Evolutionary conservation across 2,888 invertebrate species (phyloP), one percentile per base, ranked within the genome.

Genomic region (Syritta pipiens): DNA sequence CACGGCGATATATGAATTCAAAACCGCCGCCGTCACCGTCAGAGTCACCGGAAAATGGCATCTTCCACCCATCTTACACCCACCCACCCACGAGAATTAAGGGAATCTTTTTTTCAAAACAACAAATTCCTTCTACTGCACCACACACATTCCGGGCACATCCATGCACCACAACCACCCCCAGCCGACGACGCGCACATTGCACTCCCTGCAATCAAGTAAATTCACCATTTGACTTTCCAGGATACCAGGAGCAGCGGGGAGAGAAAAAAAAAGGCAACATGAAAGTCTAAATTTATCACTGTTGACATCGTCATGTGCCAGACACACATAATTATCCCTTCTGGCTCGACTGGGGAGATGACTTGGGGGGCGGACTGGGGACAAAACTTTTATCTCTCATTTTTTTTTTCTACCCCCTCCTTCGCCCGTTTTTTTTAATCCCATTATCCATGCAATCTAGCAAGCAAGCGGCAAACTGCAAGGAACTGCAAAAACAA

Each of bases 301-400:
- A 79, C 67, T 79, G 46, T 79, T 72, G 77, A 77, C 76, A 71
- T 59, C 76, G 65, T 77, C 76, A 77, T 71, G 76, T 65, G 59
- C 69, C 65, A 77, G 77, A 77, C 72, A 65, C 65, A 77, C 72
- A 77, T 72, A 71, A 77, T 65, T 71, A 72, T 76, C 69, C 71
- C 63, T 77, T 65, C 65, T 59, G 68, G 62, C 51, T 51, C n/a
- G n/a, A n/a, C 19, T 46, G 24, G 68, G 40, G 19, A 37, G n/a
- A 14, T 24, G 22, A 14, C 12, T 2, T 37, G 17, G 7, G 17
- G 7, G 37, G 24, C 37, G 35, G 20, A 42, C 30, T 51, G 44
- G 55, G 44, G 28, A 48, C 51, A 5, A 59, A 60, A 72, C 35
- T 72, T 77, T 67, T 72, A 63, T 63, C 40, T 72, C 48, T 49